Evolutionary conservation across 2,113 vertebrate genomes (phyloP).

Genomic region (Thinocorus orbignyianus): DNA sequence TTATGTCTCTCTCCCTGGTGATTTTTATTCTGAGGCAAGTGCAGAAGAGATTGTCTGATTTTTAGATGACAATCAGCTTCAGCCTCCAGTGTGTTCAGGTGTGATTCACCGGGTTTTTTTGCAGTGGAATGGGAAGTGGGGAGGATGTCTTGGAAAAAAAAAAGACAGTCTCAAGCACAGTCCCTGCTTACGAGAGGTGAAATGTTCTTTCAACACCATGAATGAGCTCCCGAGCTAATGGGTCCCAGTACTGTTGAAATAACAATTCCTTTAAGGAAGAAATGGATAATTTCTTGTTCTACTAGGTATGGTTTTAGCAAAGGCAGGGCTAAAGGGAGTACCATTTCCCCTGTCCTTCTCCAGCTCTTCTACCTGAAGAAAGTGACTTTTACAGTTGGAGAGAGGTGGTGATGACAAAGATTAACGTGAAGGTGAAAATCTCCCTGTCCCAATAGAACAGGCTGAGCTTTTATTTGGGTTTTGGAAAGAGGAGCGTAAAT

Average conservation of each 20-base stretch:
- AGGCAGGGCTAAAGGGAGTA: not conserved
- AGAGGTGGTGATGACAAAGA: not conserved
- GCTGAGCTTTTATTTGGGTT: not conserved
- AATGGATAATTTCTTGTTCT: not conserved
- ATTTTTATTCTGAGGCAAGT: not conserved
- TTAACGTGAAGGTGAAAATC: not conserved
- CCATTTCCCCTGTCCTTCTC: not conserved
- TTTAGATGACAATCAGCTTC: not conserved
- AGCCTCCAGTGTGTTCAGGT: not conserved
- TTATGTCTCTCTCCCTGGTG: not conserved
- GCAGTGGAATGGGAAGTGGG: fast-evolving
- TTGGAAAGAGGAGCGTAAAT: not conserved
- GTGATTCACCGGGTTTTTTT: not conserved
- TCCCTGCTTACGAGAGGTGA: not conserved
- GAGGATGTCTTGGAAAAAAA: not conserved
- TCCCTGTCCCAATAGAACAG: not conserved
- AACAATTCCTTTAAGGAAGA: not conserved
- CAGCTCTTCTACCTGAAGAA: not conserved
- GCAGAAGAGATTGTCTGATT: not conserved
- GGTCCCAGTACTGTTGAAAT: not conserved
- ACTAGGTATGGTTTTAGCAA: not conserved
- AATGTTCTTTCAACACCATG: not conserved
- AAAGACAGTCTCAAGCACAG: not conserved
- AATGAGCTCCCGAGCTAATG: not conserved
- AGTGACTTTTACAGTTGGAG: not conserved